Percentiles rank a stretch among this genome's conserved stretches.
phyloP scores from a whole-genome alignment of 2,888 invertebrate species.

The Copidosoma aretas region DNA sequence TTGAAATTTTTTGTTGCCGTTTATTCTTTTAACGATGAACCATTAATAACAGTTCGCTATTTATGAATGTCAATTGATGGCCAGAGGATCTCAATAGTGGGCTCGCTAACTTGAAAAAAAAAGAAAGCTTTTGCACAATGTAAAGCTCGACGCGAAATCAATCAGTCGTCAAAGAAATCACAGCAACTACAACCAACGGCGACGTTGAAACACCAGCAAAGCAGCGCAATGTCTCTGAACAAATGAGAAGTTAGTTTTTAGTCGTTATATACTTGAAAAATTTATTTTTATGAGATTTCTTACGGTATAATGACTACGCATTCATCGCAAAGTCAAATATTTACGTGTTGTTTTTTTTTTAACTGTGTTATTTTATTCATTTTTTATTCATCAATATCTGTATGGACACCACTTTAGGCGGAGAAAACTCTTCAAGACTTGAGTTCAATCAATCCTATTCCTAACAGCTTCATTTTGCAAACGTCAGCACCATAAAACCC shows the following conservation, averaged over 20 bases:
- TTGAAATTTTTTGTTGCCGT: no score
- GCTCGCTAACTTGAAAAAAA: conserved; percentile 60
- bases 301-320: no score
- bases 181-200: conserved; percentile 58
- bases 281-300: no score
- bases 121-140: conserved; percentile 60
- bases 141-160: conserved; percentile 60
- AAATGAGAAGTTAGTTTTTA: conserved; percentile 58
- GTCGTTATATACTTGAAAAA: no score
- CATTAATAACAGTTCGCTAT: conserved; percentile 61
- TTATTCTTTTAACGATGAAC: no score
- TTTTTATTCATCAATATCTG: conserved; percentile 36
- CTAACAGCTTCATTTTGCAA: no score
- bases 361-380: conserved; percentile 21
- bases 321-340: conserved; percentile 29
- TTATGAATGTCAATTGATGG: conserved; percentile 60
- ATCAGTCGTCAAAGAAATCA: conserved; percentile 57
- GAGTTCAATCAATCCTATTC: no score
- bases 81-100: conserved; percentile 60
- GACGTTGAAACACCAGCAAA: conserved; percentile 57
- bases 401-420: conserved; percentile 60
- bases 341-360: conserved; percentile 1
- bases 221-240: conserved; percentile 55
- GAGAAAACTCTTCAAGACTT: conserved; percentile 50
- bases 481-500: no score